Evolutionary conservation across 2,888 invertebrate species (phyloP).

Genomic region (Aleiodes leptofemur): DNA sequence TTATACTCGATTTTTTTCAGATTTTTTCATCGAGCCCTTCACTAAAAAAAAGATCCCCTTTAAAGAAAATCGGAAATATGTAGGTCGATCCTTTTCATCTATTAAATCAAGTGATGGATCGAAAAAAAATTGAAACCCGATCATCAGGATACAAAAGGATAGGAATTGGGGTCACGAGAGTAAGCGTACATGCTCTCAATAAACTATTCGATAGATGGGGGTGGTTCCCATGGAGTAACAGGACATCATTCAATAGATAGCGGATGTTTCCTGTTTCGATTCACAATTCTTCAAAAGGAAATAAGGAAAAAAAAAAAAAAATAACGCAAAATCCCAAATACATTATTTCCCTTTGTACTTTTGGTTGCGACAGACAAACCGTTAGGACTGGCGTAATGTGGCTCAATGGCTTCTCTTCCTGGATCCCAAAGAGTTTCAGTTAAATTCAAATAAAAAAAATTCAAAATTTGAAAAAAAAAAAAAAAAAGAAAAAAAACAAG

Average conservation of each 20-base stretch:
- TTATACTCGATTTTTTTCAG: slow-evolving; percentile 12
- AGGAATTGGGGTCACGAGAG: slow-evolving; percentile 67
- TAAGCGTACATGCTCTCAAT: slow-evolving; percentile 55
- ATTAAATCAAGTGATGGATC: slow-evolving; percentile 21
- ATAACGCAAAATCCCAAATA: slow-evolving; percentile 23
- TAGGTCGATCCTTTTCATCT: slow-evolving; percentile 32
- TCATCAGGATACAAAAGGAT: slow-evolving; percentile 51
- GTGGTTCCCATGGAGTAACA: slow-evolving; percentile 41
- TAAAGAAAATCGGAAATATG: slow-evolving; percentile 38
- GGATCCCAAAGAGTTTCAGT: not conserved
- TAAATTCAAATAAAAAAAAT: not conserved
- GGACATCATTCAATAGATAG: slow-evolving; percentile 46
- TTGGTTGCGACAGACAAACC: slow-evolving; percentile 45
- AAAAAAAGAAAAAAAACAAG: not conserved
- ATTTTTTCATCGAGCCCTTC: slow-evolving; percentile 15
- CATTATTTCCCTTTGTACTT: slow-evolving; percentile 35
- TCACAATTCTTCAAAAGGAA: not conserved
- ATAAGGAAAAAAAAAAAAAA: slow-evolving; percentile 33
- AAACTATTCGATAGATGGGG: slow-evolving; percentile 51
- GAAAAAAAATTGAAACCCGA: slow-evolving; percentile 49
- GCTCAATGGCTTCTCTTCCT: slow-evolving; percentile 36
- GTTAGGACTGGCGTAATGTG: slow-evolving; percentile 45
- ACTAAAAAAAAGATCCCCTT: slow-evolving; percentile 40
- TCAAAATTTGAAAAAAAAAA: not conserved
- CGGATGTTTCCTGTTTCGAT: slow-evolving; percentile 43